Percentiles rank a stretch among this genome's conserved stretches.
Evolutionary conservation across 1,140 invertebrate species (phyloP).

Genomic region (Aethina tumida): DNA sequence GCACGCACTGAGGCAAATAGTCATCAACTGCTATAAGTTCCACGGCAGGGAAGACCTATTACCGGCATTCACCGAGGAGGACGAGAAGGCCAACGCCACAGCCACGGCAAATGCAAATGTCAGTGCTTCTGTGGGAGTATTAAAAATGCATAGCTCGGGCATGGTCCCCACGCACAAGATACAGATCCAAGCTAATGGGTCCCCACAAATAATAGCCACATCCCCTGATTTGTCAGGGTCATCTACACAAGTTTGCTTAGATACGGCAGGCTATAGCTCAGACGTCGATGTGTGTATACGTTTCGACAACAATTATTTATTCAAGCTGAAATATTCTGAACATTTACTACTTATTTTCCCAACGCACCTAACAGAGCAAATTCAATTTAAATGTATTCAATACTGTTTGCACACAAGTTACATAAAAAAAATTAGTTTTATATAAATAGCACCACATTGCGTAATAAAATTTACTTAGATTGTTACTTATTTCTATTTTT

Average conservation of each 20-base stretch:
- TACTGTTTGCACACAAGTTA: no score
- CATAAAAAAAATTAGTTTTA: no score
- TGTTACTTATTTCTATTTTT: no score
- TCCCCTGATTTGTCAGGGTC: conserved; percentile 48
- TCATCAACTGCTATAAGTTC: conserved; percentile 97
- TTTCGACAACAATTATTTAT: conserved; percentile 19
- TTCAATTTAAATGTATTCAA: no score
- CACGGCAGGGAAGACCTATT: conserved; percentile 92
- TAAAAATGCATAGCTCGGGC: conserved; percentile 50
- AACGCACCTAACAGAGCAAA: no score
- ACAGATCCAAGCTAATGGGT: conserved; percentile 41
- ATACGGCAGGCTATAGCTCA: conserved; percentile 46
- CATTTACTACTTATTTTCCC: no score
- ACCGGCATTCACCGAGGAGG: conserved; percentile 87
- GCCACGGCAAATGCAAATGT: conserved; percentile 39
- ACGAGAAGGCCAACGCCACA: conserved; percentile 58
- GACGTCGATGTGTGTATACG: conserved; percentile 56
- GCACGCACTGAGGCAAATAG: conserved; percentile 92
- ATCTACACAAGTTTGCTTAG: conserved; percentile 63
- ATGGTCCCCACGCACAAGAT: conserved; percentile 38
- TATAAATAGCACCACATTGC: no score
- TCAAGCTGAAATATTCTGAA: no score
- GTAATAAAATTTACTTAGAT: no score
- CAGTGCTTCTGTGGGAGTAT: conserved; percentile 49
- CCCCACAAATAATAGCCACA: conserved; percentile 43